Evolutionary conservation across 2,888 invertebrate genomes (phyloP), one percentile per base, ranked within the genome.

Genomic region (Conomelus anceps): DNA sequence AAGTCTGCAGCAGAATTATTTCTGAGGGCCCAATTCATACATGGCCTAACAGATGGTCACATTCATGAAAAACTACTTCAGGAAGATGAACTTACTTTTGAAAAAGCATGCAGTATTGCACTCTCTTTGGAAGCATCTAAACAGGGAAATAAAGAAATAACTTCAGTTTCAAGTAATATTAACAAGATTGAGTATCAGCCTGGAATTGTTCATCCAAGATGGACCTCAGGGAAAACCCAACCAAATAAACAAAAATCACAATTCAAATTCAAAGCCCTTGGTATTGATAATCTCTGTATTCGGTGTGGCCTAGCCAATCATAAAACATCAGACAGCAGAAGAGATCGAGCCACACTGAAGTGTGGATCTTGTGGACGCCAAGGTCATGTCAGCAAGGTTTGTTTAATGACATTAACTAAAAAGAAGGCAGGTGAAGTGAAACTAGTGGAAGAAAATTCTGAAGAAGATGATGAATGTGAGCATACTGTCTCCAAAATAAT

Each of bases 261-360:
- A 89, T 26, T 26, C 86, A 87, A 34, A 88, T 3, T 63, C n/a
- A 7, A 63, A 63, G 17, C 3, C 11, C 41, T 63, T 22, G 88
- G 90, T 1, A 9, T 89, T 22, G 88, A 89, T 88, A 85, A 26
- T 22, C 85, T 85, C 13, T 88, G 89, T 23, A 85, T 90, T 4
- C 86, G 88, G 26, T 90, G 88, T 84, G 90, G 89, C 86, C 85
- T 88, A 11, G 24, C 90, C 7, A 90, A 88, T 23, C 90, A 90
- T 22, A 89, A 23, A 63, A 63, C 90, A 20, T 87, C 86, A 23
- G 90, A 90, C 7, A 88, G 90, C 88, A 9, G 63, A 4, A 88
- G 85, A 6, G 85, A 87, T 22, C 88, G 88, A 3, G 34, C 23
- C 7, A 20, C 89, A n/a, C 20, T 84, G 20, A 89, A 88, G 85